phyloP scores from a whole-genome alignment of 2,797 vertebrate species.

The Falco naumanni region DNA sequence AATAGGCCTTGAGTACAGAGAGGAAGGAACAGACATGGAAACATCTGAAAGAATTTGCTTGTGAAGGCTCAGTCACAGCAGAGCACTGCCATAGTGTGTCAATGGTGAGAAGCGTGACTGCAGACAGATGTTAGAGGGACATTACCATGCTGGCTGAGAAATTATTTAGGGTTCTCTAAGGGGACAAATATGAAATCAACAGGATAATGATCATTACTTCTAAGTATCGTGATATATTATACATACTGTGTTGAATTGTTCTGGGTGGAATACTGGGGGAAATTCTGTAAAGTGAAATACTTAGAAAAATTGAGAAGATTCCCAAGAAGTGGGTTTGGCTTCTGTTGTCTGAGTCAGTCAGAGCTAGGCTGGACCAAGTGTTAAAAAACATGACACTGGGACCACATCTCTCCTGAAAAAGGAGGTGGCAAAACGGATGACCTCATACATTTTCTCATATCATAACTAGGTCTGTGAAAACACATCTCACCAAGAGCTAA shows the following conservation, averaged over 20 bases:
- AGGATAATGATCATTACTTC: neutral
- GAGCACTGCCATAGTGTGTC: neutral
- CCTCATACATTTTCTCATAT: neutral
- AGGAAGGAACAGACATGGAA: neutral
- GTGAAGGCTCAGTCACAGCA: neutral
- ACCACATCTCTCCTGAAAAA: neutral
- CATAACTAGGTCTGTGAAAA: slow-evolving; percentile 1
- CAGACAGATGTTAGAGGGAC: neutral
- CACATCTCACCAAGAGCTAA: slow-evolving; percentile 12
- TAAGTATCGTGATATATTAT: neutral
- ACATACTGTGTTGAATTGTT: neutral
- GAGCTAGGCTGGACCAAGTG: neutral
- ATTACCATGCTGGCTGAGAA: neutral
- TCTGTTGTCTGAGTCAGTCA: neutral
- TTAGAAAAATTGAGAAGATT: neutral
- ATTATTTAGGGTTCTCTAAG: neutral
- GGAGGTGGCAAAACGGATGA: neutral
- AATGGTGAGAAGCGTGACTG: neutral
- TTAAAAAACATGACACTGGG: neutral
- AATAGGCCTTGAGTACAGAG: neutral
- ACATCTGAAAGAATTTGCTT: neutral
- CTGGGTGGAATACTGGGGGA: neutral
- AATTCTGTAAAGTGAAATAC: neutral
- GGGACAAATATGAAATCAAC: neutral
- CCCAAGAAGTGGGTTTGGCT: neutral